These are phyloP conservation scores for Pungitius pungitius DNA, from an alignment of 2,113 vertebrate genomes.

Conservation along the genomic window DNA sequence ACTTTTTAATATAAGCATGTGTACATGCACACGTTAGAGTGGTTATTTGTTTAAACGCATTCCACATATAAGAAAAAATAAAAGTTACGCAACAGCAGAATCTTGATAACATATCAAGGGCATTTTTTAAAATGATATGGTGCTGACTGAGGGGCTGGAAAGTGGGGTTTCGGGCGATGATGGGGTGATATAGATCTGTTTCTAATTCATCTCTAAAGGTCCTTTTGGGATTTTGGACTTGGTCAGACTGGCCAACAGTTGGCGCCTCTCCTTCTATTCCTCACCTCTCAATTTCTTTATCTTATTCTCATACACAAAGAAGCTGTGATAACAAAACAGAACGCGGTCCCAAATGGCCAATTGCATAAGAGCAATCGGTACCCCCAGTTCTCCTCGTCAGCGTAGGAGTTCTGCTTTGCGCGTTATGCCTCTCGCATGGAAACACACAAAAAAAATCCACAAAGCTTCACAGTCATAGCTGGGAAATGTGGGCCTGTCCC, in stretches of 20 bases:
- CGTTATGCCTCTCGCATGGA: slow-evolving; percentile 36
- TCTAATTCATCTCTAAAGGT: slow-evolving; percentile 61
- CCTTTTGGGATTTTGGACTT: slow-evolving; percentile 35
- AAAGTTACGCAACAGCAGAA: slow-evolving; percentile 84
- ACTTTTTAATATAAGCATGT: not conserved
- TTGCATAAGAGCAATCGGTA: slow-evolving; percentile 73
- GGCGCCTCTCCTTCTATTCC: slow-evolving; percentile 12
- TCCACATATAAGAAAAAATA: slow-evolving; percentile 80
- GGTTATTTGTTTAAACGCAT: slow-evolving; percentile 50
- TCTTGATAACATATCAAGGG: slow-evolving; percentile 82
- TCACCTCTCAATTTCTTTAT: slow-evolving; percentile 8
- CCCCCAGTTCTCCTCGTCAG: slow-evolving; percentile 53
- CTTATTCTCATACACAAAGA: slow-evolving; percentile 28
- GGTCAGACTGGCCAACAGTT: slow-evolving; percentile 12
- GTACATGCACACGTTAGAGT: slow-evolving; percentile 3
- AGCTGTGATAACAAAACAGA: slow-evolving; percentile 27
- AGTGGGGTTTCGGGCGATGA: slow-evolving; percentile 61
- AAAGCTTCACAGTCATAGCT: slow-evolving; percentile 23
- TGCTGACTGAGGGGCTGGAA: slow-evolving; percentile 87
- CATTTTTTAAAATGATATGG: slow-evolving; percentile 83
- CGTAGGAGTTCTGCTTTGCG: slow-evolving; percentile 59
- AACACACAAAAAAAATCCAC: slow-evolving; percentile 31
- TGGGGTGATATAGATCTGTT: slow-evolving; percentile 69
- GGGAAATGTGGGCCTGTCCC: slow-evolving; percentile 48
- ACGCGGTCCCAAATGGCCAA: slow-evolving; percentile 37